Base-by-base conservation (phyloP, 2,113 vertebrate genomes). In the Perognathus longimembris region DNA sequence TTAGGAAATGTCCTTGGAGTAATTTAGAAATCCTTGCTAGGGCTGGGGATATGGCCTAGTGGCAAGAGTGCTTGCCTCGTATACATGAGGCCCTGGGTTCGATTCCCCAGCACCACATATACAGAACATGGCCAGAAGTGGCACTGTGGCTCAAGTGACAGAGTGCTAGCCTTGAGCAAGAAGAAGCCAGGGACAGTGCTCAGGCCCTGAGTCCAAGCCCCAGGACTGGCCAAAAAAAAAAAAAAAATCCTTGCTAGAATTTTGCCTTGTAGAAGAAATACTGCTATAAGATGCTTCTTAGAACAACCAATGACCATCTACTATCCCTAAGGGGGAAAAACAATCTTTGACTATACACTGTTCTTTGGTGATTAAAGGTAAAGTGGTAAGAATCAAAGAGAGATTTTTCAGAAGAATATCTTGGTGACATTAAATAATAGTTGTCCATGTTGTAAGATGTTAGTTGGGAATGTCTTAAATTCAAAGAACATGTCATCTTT, bases 1-100 rank as follows among this genome's bases (percentile, higher is more conserved):
- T 92, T 94, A 75, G 50, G 38, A 94, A 78, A 86, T 94, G 38
- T 70, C 5, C 17, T 80, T 75, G 9, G 7, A 69, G 87, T 70
- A 32, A 34, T 80, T 78, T 45, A 36, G 59, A 92, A 57, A 78
- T 90, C 9, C n/a, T 77, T 93, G 50, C 42, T 9, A 92, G 70
- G n/a, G n/a, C n/a, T n/a, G n/a, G n/a, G n/a, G n/a, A n/a, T n/a
- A n/a, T n/a, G n/a, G n/a, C n/a, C n/a, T n/a, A n/a, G n/a, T n/a
- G n/a, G n/a, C n/a, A n/a, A n/a, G n/a, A n/a, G n/a, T n/a, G n/a
- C n/a, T n/a, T n/a, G n/a, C n/a, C n/a, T n/a, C n/a, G n/a, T n/a
- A n/a, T n/a, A n/a, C n/a, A n/a, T n/a, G n/a, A n/a, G n/a, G n/a
- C n/a, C n/a, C n/a, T n/a, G n/a, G n/a, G n/a, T n/a, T n/a, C n/a